These are phyloP conservation scores for Chaetodon auriga DNA, from an alignment of 2,113 vertebrate genomes.

Conservation along the genomic window DNA sequence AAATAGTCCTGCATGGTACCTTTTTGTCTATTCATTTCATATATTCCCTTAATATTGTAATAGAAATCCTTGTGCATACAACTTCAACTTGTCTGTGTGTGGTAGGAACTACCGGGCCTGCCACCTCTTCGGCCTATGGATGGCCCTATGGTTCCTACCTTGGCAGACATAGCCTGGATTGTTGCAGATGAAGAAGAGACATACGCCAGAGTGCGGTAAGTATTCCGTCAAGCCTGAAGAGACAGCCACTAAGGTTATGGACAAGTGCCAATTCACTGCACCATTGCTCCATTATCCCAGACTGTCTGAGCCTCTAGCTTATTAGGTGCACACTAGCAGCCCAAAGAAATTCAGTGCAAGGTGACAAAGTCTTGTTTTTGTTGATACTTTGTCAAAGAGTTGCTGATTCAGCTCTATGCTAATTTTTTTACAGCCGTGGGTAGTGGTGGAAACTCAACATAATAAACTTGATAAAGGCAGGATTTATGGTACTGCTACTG, in stretches of 20 bases:
- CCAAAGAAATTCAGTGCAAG: not conserved
- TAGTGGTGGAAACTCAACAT: not conserved
- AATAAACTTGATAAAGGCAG: not conserved
- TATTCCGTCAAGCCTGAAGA: not conserved
- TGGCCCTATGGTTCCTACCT: slow-evolving; percentile 91
- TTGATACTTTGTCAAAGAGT: not conserved
- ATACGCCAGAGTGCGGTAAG: slow-evolving; percentile 94
- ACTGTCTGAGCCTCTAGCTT: not conserved
- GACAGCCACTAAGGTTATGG: not conserved
- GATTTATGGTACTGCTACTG: not conserved
- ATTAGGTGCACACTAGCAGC: not conserved
- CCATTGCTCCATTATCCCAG: not conserved
- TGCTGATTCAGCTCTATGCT: not conserved
- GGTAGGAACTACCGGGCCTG: slow-evolving; percentile 90
- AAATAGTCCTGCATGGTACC: slow-evolving; percentile 18
- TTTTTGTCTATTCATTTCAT: not conserved
- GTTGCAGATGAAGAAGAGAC: slow-evolving; percentile 97
- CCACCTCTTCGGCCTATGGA: slow-evolving; percentile 87
- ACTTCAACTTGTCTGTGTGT: slow-evolving; percentile 23
- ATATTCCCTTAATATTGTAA: not conserved
- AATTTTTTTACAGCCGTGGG: not conserved
- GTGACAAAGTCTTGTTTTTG: slow-evolving; percentile 8
- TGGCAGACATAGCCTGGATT: slow-evolving; percentile 99
- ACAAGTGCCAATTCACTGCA: not conserved
- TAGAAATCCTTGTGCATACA: not conserved